phyloP scores from a whole-genome alignment of 2,113 vertebrate genomes.

The Chaenocephalus aceratus region DNA sequence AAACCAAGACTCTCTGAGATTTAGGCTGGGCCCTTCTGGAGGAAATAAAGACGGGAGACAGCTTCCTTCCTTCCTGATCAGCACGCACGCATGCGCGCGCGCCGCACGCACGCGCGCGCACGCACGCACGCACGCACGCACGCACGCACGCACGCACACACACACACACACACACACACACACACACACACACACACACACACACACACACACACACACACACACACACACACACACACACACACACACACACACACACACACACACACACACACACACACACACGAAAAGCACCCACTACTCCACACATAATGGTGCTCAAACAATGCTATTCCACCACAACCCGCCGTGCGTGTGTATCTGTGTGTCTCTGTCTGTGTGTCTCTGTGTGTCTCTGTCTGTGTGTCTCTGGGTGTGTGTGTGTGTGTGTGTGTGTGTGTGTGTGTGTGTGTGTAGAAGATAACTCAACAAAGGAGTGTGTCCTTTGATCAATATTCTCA shows the following conservation, averaged over 20 bases:
- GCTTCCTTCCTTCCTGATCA: conserved; percentile 94
- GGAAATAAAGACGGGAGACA: conserved; percentile 94
- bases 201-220: conserved; percentile 53
- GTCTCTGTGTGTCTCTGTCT: conserved; percentile 11
- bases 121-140: no score
- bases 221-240: conserved; percentile 63
- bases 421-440: background rate
- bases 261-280: background rate
- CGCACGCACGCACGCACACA: background rate
- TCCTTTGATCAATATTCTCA: conserved; percentile 60
- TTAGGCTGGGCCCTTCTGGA: conserved; percentile 82
- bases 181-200: no score
- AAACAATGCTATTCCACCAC: conserved; percentile 9
- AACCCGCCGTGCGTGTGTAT: conserved; percentile 28
- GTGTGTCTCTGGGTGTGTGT: background rate
- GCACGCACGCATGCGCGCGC: no score
- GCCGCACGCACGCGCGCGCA: no score
- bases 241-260: conserved; percentile 8
- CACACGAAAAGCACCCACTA: background rate
- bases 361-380: background rate
- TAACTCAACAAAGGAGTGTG: conserved; percentile 48
- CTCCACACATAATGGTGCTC: no score
- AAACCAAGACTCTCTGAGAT: conserved; percentile 75
- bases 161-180: background rate
- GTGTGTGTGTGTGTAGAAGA: conserved; percentile 19